Evolutionary conservation across 1,140 invertebrate genomes (phyloP), one percentile per base, ranked within the genome.

Genomic region (Araneus ventricosus): DNA sequence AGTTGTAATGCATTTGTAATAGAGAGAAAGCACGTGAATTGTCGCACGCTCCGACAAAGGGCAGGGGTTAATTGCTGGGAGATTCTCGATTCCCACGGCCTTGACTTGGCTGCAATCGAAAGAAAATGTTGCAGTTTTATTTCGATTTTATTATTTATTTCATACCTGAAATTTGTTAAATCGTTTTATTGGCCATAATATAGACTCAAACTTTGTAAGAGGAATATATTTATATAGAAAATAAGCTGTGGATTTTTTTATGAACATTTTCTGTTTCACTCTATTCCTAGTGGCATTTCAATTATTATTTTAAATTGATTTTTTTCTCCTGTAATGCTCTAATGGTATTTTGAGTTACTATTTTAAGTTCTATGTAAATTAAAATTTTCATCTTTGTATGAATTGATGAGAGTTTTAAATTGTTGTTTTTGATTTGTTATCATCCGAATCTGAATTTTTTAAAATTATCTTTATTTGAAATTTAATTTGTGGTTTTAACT

Each of bases 1-100:
- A 22, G 39, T 34, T 24, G 7, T 17, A 34, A 39, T 80, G 75
- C 75, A 37, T 82, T 20, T 82, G 79, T 30, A 82, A 82, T 41
- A 67, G 63, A 67, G n/a, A 27, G 45, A 20, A 20, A 75, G 70
- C 17, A 75, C 17, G 39, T 57, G 22, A 17, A 52, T 84, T 84
- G 82, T 84, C 82, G 27, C 82, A 84, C 82, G 82, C 82, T 84
- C 52, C 45, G n/a, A 52, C n/a, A 45, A 52, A n/a, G 80, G 24
- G 37, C 20, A 84, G 20, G 41, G 10, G 80, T 84, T 52, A 52
- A 84, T 8, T 84, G 24, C 8, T 45, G 80, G n/a, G 37, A 84
- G n/a, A n/a, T 84, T 84, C 39, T 84, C 41, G 4, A 24, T 84
- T 84, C 80, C 45, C 80, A 84, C 80, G 80, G 80, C 27, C 82